Evolutionary conservation across 37 sponge, comb jelly and placozoan species (phyloP).

Genomic region (Oscarella lobularis): DNA sequence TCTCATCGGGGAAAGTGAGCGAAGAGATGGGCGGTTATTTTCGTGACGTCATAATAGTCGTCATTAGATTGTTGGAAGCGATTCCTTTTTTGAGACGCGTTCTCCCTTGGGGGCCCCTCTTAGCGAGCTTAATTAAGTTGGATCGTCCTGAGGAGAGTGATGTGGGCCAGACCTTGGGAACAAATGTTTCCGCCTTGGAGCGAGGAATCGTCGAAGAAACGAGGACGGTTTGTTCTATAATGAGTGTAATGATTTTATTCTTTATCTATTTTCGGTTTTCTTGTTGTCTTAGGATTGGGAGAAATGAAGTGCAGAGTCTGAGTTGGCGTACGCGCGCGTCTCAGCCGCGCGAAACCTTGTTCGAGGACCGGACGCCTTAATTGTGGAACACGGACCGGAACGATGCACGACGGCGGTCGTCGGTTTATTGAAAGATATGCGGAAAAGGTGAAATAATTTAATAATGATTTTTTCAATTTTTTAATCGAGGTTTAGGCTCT

Average conservation of each 20-base stretch:
- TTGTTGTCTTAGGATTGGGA: background rate
- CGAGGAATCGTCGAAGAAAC: too few species aligned
- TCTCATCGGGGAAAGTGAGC: slow-evolving; percentile 67
- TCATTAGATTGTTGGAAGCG: slow-evolving; percentile 42
- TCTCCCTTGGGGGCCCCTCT: slow-evolving; percentile 85
- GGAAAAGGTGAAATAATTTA: slow-evolving; percentile 7
- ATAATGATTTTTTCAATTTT: too few species aligned
- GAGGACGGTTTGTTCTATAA: too few species aligned
- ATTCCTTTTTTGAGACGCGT: slow-evolving; percentile 51
- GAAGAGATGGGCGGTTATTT: slow-evolving; percentile 77
- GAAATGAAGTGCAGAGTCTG: slow-evolving; percentile 26
- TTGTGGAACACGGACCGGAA: slow-evolving; percentile 42
- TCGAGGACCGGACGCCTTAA: slow-evolving; percentile 83
- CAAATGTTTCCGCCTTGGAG: too few species aligned
- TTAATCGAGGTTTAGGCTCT: too few species aligned
- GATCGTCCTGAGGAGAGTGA: slow-evolving; percentile 38
- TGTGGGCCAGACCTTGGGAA: slow-evolving; percentile 93
- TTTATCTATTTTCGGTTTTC: too few species aligned
- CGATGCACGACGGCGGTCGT: slow-evolving; percentile 86
- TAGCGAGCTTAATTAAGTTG: slow-evolving; percentile 35
- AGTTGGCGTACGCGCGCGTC: slow-evolving; percentile 11
- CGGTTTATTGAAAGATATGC: slow-evolving; percentile 60
- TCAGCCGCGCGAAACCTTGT: slow-evolving; percentile 58
- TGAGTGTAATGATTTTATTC: too few species aligned
- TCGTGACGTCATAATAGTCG: slow-evolving; percentile 25